Evolutionary conservation across 2,797 vertebrate genomes (phyloP), one percentile per base, ranked within the genome.

Genomic region (Onychomys leucogaster): DNA sequence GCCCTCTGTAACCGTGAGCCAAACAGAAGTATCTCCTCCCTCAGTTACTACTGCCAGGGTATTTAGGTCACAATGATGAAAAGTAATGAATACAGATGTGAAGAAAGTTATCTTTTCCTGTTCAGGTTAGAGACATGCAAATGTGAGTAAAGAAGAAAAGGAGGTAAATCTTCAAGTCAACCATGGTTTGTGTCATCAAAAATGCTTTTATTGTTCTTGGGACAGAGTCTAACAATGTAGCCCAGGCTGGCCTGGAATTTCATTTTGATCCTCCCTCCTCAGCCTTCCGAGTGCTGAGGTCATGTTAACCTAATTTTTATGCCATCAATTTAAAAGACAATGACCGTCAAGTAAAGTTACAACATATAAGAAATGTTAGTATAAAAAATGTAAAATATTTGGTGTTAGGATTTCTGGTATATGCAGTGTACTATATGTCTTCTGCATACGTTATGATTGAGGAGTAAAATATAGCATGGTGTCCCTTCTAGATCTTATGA

Each of bases 311-410:
- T 90, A 67, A 65, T 6, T 57, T 32, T 57, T 34, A 19, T 41
- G 14, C 14, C 29, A 10, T 52, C 34, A 43, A 69, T 41, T 80
- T 93, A 76, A 76, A 94, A 92, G 46, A 49, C 34, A 90, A 46
- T 85, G 76, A 59, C 75, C 85, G 2, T 78, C 91, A 71, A 77
- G 57, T 73, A 93, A 86, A 75, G 86, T 92, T 85, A 49, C 43
- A 84, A 32, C 21, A 12, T 21, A 27, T 67, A 37, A 69, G 29
- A 76, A 89, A 59, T 57, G 52, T 37, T 91, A 57, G 8, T 81
- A 80, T 37, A 71, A 71, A 81, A 91, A 89, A 91, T 41, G 1
- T 65, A 67, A 94, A 91, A 34, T 65, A 73, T 29, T 52, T 88
- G 13, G 5, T 55, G 37, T 43, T 91, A 93, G 17, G 27, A 88